Evolutionary conservation across 2,797 vertebrate genomes (phyloP), one percentile per base, ranked within the genome.

Genomic region (Luscinia luscinia): DNA sequence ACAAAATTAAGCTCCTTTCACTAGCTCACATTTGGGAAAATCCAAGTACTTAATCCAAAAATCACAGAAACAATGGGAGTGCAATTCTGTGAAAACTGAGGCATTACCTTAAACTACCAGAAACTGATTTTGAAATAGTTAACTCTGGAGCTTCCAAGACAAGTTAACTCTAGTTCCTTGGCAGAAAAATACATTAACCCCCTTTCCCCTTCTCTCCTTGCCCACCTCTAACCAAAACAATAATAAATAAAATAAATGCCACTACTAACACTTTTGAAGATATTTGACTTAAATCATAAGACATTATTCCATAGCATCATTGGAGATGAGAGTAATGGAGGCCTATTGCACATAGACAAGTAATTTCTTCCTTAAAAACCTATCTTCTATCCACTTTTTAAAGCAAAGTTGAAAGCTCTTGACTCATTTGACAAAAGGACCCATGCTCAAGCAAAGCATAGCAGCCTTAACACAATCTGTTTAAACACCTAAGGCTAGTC

Each of bases 401-500:
- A 86, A 96, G 66, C 48, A 36, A 85, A 64, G 27, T 34, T 78
- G 48, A 94, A 89, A 84, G 28, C 7, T 32, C 20, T 59, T 34
- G 26, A 62, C 20, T 74, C 3, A 1, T 68, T 5, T 54, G 30
- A 85, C 32, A 76, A 84, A 90, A 79, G 22, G 70, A 62, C 38
- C 38, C 73, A 26, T 34, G n/a, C 45, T 74, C 28, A 49, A 62
- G 34, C 15, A 22, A 84, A 46, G 16, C 34, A 40, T 0, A 48
- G 40, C 13, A 68, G 70, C 34, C 22, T 57, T 75, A 55, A 43
- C 26, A 87, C 63, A 74, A 76, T 41, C 84, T 88, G 48, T 63
- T 94, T 84, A 59, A 91, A 81, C 80, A 91, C 81, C 82, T 89
- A 69, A 68, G 46, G 38, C 26, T 80, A 64, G 46, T 68, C 54